A percentile compares a stretch with the other conserved stretches of the same genome.
Evolutionary conservation across 2,113 vertebrate genomes (phyloP).

Genomic region (Macroglossus sobrinus): DNA sequence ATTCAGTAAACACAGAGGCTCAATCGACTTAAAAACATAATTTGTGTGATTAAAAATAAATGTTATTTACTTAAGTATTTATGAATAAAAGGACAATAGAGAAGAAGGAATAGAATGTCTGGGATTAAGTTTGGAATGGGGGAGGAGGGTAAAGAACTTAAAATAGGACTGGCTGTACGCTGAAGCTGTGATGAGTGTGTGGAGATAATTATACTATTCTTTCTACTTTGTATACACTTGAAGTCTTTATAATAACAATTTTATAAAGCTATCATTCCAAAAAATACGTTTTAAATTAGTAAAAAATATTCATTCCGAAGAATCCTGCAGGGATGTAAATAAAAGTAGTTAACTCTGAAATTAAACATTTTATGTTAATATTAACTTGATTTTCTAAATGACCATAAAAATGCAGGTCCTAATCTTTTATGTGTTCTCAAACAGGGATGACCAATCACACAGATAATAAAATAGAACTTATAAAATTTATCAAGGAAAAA

Average conservation of each 20-base stretch:
- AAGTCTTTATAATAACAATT: background rate
- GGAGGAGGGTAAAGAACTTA: background rate
- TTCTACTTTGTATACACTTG: background rate
- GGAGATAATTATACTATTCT: background rate
- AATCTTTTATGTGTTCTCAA: background rate
- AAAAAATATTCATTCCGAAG: conserved; percentile 38
- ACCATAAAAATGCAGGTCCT: background rate
- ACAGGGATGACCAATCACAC: background rate
- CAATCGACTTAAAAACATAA: background rate
- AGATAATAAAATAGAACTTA: background rate
- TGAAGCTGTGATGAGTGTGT: background rate
- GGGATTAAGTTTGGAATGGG: no score
- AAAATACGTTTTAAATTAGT: conserved; percentile 1
- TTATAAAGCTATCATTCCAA: background rate
- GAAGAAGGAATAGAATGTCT: background rate
- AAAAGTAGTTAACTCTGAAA: background rate
- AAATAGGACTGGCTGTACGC: background rate
- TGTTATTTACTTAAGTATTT: background rate
- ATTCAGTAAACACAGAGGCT: background rate
- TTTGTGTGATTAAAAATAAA: conserved; percentile 1
- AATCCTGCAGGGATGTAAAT: background rate
- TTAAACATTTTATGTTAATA: background rate
- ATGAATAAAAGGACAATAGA: background rate
- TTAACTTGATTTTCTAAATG: conserved; percentile 9
- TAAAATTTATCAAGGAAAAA: background rate